Evolutionary conservation across 2,113 vertebrate genomes (phyloP).

Genomic region (Forbesichthys agassizii): DNA sequence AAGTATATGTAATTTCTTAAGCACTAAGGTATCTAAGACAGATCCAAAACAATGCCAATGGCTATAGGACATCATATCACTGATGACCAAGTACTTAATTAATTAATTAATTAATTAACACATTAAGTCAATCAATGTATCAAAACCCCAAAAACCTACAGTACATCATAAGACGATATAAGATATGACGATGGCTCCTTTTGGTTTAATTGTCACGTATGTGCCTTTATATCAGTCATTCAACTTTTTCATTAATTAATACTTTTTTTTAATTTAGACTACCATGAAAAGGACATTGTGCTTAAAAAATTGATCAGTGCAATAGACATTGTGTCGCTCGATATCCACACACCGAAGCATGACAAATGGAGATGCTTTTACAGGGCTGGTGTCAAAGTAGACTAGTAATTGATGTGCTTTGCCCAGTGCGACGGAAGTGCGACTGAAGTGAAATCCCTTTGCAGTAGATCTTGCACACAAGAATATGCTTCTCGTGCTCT

Average conservation of each 20-base stretch:
- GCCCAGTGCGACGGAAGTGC: background rate
- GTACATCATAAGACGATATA: background rate
- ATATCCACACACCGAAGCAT: no score
- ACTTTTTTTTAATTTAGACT: conserved; percentile 4
- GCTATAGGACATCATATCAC: no score
- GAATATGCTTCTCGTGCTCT: background rate
- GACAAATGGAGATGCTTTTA: no score
- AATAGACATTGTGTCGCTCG: no score
- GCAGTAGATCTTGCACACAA: background rate
- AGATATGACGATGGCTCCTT: conserved; percentile 3
- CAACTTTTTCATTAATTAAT: background rate
- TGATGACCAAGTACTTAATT: no score
- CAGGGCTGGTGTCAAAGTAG: background rate
- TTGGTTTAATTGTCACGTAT: background rate
- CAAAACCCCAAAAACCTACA: no score
- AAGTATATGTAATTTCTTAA: no score
- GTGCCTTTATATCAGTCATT: background rate
- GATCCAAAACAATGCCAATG: no score
- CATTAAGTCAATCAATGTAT: no score
- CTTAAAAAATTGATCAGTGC: no score
- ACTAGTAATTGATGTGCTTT: background rate
- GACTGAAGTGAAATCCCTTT: background rate
- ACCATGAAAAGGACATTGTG: background rate
- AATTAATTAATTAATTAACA: no score
- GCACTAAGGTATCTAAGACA: no score